Base-by-base conservation (phyloP, 2,113 vertebrate species). In the Varanus komodoensis region DNA sequence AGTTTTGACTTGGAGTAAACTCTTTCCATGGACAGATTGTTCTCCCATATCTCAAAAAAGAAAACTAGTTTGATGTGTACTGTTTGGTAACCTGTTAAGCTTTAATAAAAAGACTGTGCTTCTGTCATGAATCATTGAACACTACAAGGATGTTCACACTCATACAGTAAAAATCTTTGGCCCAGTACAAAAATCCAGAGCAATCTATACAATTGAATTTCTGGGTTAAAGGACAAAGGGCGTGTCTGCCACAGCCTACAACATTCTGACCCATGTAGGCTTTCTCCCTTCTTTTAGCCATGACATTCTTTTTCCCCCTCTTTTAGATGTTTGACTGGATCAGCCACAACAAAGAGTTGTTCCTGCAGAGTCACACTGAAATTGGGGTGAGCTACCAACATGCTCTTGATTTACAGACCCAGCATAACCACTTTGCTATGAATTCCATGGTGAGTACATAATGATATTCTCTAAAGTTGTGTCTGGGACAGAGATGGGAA, bases 391-490 rank as follows among this genome's bases (percentile, higher is more conserved):
- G 98, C 88, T 99, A 99, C 97, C 99, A 99, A 79, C 99, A 99
- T 0, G 99, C 99, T 15, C 97, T 98, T 32, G 99, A 99, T 96
- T 98, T 99, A 32, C 99, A 99, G 97, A 99, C 99, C 0, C 99
- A 99, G 93, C 99, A 99, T 97, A 99, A 99, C 95, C 99, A 99
- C 97, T 99, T 99, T 15, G 98, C 99, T 93, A 99, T 99, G 99
- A 99, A 99, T 96, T 99, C 99, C 85, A 99, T 99, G 99, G 99
- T 99, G 96, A 95, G 98, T 94, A 15, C 64, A 54, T 0, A 90
- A 48, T 5, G 15, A 0, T 8, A 73, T 27, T 83, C 9, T 85
- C 61, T 19, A 68, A 0, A 0, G 0, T 1, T 5, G 75, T 52
- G 23, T 2, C 29, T 75, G 77, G 61, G 4, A 32, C 57, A 29